Evolutionary conservation across 2,797 vertebrate genomes (phyloP).

Genomic region (Galaxias olidus): DNA sequence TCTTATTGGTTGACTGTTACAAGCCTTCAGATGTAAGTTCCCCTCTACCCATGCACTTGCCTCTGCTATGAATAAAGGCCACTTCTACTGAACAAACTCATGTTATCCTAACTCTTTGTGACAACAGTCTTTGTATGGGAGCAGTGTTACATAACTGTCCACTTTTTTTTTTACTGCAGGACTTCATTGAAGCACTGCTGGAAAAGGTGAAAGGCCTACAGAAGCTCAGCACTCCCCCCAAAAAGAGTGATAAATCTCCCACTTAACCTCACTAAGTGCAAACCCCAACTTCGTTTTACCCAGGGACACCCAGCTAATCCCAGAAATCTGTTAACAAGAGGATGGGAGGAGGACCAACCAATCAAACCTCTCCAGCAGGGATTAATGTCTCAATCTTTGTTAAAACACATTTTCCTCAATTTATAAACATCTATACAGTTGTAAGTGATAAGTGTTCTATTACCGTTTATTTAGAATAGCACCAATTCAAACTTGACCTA

Average conservation of each 20-base stretch:
- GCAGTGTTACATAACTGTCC: neutral
- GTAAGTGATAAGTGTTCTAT: conserved; percentile 25
- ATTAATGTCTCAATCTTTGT: conserved; percentile 18
- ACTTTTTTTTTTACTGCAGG: conserved; percentile 49
- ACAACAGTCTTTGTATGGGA: neutral
- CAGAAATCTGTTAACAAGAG: conserved; percentile 31
- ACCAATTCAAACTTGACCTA: too few relatives aligned
- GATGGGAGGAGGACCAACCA: conserved; percentile 36
- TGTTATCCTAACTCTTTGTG: too few relatives aligned
- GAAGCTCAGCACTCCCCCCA: conserved; percentile 81
- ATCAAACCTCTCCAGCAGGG: conserved; percentile 49
- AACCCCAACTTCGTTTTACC: conserved; percentile 14
- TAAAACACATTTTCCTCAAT: conserved; percentile 14
- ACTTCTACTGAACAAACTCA: too few relatives aligned
- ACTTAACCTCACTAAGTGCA: conserved; percentile 28
- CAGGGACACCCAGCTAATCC: conserved; percentile 42
- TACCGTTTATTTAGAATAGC: conserved; percentile 6
- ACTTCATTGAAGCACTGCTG: conserved; percentile 76
- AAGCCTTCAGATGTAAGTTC: conserved; percentile 81
- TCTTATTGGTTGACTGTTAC: conserved; percentile 81
- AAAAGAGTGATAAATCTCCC: conserved; percentile 67
- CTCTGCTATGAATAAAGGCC: too few relatives aligned
- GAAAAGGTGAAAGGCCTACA: conserved; percentile 83
- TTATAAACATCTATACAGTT: conserved; percentile 19
- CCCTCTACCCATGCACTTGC: too few relatives aligned